These are phyloP conservation scores for Limnephilus lunatus DNA, from an alignment of 2,888 invertebrate species.

Conservation along the genomic window DNA sequence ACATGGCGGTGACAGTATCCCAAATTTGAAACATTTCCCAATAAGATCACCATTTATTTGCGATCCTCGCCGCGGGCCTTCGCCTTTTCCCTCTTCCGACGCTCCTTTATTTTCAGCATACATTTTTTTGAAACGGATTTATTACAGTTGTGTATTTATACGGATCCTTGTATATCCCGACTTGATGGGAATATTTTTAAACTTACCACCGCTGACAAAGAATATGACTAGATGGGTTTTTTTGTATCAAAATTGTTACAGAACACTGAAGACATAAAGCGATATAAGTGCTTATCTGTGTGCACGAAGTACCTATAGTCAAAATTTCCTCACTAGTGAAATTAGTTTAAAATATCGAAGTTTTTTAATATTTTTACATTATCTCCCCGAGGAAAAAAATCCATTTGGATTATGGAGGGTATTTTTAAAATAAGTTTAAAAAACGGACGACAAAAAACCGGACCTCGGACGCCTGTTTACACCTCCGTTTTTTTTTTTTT, in stretches of 20 bases:
- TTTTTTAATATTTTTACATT: too few relatives aligned
- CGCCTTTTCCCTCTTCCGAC: neutral
- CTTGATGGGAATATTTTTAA: constrained; percentile 28
- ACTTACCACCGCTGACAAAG: neutral
- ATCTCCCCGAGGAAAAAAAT: too few relatives aligned
- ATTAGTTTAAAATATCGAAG: too few relatives aligned
- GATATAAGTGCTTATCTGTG: too few relatives aligned
- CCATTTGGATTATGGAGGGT: too few relatives aligned
- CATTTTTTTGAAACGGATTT: constrained; percentile 36
- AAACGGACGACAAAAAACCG: too few relatives aligned
- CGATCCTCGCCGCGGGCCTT: constrained; percentile 43
- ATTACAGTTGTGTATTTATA: constrained; percentile 50
- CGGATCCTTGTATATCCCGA: constrained; percentile 29
- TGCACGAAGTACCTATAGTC: too few relatives aligned
- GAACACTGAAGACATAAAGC: neutral
- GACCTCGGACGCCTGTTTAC: too few relatives aligned
- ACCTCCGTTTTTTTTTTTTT: too few relatives aligned
- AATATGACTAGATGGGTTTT: neutral
- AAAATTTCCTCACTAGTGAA: too few relatives aligned
- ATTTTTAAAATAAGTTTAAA: too few relatives aligned
- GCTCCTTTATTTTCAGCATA: constrained; percentile 36
- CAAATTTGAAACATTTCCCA: constrained; percentile 52
- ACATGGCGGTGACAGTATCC: constrained; percentile 45
- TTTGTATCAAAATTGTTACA: neutral
- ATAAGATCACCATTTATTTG: constrained; percentile 62